These are phyloP conservation scores for Schlechtendalia chinensis DNA, from an alignment of 1,140 invertebrate genomes.

Conservation along the genomic window DNA sequence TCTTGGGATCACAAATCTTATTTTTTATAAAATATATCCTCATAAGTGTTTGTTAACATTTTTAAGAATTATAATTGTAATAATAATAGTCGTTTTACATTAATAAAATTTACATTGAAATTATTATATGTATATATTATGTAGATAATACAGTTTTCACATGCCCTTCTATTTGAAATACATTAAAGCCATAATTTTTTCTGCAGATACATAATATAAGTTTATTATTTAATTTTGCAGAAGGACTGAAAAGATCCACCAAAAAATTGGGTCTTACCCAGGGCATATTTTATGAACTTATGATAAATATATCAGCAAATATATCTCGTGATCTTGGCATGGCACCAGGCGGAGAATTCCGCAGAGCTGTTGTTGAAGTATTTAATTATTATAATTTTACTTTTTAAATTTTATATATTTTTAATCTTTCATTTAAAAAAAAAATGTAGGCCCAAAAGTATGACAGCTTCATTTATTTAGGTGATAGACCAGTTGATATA, in stretches of 20 bases:
- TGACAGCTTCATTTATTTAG: conserved; percentile 81
- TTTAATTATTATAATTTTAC: background rate
- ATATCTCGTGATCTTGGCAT: conserved; percentile 91
- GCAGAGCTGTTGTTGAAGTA: conserved; percentile 86
- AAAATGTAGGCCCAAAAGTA: conserved; percentile 70
- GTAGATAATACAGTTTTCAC: too few species aligned
- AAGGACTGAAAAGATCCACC: conserved; percentile 60
- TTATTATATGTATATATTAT: too few species aligned
- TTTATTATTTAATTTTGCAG: conserved; percentile 50
- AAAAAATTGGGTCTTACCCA: conserved; percentile 74
- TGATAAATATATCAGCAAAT: conserved; percentile 88
- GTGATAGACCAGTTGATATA: conserved; percentile 88
- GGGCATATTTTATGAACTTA: conserved; percentile 85
- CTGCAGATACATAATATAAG: background rate
- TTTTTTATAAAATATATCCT: too few species aligned
- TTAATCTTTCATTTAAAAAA: background rate
- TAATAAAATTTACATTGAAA: too few species aligned
- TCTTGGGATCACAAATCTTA: too few species aligned
- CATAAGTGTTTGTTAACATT: too few species aligned
- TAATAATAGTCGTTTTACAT: too few species aligned
- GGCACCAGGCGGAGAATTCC: conserved; percentile 95
- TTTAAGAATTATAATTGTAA: too few species aligned
- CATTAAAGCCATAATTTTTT: too few species aligned
- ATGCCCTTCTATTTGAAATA: too few species aligned
- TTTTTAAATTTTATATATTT: background rate